These are phyloP conservation scores for Talpa occidentalis DNA, from an alignment of 2,113 vertebrate genomes.

Conservation along the genomic window DNA sequence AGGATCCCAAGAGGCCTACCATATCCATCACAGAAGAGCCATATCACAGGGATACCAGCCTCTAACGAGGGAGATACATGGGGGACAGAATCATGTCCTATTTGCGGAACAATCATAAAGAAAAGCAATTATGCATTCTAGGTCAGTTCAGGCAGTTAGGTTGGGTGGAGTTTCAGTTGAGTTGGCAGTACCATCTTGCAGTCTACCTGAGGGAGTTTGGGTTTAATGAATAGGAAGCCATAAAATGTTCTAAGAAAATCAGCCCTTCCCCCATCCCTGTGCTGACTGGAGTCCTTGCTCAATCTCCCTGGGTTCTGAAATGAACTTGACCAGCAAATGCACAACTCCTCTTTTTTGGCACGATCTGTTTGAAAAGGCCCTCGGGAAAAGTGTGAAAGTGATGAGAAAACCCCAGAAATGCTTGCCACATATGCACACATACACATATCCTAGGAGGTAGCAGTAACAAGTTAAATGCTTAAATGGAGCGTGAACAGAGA, in stretches of 20 bases:
- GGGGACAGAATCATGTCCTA: not conserved
- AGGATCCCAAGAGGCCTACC: not conserved
- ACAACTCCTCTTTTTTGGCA: not conserved
- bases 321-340: not conserved
- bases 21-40: not conserved
- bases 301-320: not conserved
- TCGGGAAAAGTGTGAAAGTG: not conserved
- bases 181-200: not conserved
- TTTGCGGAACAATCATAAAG: not conserved
- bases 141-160: not conserved
- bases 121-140: not conserved
- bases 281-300: not conserved
- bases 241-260: constrained; percentile 24
- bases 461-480: not conserved
- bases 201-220: constrained; percentile 1
- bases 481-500: not conserved
- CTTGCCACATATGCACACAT: not conserved
- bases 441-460: not conserved
- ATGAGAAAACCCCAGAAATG: not conserved
- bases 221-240: constrained; percentile 37
- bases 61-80: not conserved
- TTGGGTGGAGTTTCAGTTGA: not conserved
- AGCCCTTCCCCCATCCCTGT: not conserved
- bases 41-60: not conserved
- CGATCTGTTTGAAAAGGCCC: not conserved